Evolutionary conservation across 2,113 vertebrate species (phyloP).

Genomic region (Lophius piscatorius): DNA sequence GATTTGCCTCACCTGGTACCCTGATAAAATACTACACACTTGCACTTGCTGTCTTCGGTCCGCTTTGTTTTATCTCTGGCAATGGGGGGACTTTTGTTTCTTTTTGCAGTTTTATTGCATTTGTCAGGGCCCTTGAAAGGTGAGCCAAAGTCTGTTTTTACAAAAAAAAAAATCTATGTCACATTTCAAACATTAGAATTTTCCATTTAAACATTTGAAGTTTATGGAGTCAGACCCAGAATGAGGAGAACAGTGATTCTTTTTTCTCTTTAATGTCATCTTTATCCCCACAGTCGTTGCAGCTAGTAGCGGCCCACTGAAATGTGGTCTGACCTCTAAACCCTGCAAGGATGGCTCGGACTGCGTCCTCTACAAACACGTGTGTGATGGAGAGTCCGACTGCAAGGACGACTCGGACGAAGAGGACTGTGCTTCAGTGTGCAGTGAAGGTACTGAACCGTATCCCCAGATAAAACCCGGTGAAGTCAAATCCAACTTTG

Average conservation of each 20-base stretch:
- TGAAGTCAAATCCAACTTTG: neutral
- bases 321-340: constrained; percentile 48
- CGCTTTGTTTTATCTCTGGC: constrained; percentile 39
- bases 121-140: constrained; percentile 41
- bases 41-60: neutral
- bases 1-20: constrained; percentile 54
- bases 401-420: constrained; percentile 89
- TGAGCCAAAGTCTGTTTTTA: constrained; percentile 24
- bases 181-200: too few species aligned
- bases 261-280: neutral
- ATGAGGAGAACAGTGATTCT: neutral
- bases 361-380: constrained; percentile 76
- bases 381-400: constrained; percentile 87
- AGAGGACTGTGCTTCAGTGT: constrained; percentile 72
- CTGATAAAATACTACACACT: constrained; percentile 38
- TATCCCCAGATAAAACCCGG: neutral
- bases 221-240: neutral
- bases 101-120: constrained; percentile 41
- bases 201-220: too few species aligned
- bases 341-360: constrained; percentile 78
- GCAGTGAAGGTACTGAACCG: constrained; percentile 79
- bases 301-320: constrained; percentile 35
- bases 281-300: constrained; percentile 17
- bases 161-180: too few species aligned
- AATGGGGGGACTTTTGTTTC: constrained; percentile 59